A percentile compares a stretch with the other conserved stretches of the same genome.
phyloP scores from a whole-genome alignment of 2,797 vertebrate genomes.

The Xyrichtys novacula region DNA sequence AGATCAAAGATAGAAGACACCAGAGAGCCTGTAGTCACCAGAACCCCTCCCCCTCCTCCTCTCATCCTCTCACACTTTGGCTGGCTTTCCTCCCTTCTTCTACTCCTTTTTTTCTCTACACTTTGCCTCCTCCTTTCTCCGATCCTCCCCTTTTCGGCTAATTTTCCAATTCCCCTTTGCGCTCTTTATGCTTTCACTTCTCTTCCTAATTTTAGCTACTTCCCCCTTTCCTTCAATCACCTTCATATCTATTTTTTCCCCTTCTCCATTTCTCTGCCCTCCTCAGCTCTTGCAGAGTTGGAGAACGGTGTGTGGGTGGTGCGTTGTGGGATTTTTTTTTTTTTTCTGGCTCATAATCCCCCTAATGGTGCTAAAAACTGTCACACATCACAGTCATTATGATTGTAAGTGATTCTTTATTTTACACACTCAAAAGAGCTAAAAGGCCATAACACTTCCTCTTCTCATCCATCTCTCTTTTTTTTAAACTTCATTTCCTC shows the following conservation, averaged over 20 bases:
- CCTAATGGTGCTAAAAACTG: conserved; percentile 63
- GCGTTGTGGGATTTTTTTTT: conserved; percentile 49
- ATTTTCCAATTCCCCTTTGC: conserved; percentile 43
- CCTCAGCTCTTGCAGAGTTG: conserved; percentile 17
- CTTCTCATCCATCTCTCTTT: not conserved
- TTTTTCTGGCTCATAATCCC: conserved; percentile 53
- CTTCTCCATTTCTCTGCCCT: not conserved
- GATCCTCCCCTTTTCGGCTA: conserved; percentile 25
- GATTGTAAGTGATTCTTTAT: conserved; percentile 58
- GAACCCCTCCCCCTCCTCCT: conserved; percentile 33
- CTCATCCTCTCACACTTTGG: conserved; percentile 64
- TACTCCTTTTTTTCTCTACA: conserved; percentile 6
- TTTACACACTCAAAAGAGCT: conserved; percentile 43
- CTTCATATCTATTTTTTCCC: not conserved
- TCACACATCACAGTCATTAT: conserved; percentile 69
- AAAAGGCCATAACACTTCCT: conserved; percentile 29
- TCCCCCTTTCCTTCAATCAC: conserved; percentile 16
- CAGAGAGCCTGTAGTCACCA: conserved; percentile 76
- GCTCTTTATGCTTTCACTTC: conserved; percentile 40
- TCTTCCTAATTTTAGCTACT: conserved; percentile 23
- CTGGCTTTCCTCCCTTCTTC: conserved; percentile 42
- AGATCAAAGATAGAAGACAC: conserved; percentile 82
- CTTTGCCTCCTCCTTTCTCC: conserved; percentile 25
- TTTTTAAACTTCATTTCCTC: conserved; percentile 10
- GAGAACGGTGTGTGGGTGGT: conserved; percentile 56